Evolutionary conservation across 1,140 invertebrate genomes (phyloP).

Genomic region (Drosophila kohkoa): DNA sequence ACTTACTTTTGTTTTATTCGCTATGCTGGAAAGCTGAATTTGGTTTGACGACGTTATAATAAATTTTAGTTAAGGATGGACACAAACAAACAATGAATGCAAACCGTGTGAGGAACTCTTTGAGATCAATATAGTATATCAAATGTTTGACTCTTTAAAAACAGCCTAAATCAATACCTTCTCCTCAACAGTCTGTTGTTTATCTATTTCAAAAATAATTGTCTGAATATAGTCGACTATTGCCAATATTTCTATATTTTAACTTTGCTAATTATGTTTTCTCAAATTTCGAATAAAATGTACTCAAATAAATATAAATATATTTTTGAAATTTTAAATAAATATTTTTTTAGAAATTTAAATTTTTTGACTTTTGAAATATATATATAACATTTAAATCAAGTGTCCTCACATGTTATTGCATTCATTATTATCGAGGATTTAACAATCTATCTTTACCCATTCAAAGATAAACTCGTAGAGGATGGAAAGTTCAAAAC

Average conservation of each 20-base stretch:
- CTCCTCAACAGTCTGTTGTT: no score
- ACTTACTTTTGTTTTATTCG: neutral
- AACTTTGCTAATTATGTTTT: no score
- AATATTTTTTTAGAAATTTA: neutral
- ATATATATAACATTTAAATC: no score
- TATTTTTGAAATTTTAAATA: neutral
- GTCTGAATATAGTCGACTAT: no score
- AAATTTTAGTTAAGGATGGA: neutral
- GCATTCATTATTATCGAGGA: neutral
- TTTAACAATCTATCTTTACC: neutral
- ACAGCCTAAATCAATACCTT: no score
- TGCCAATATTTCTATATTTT: no score
- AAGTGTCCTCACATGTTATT: neutral
- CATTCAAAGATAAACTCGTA: neutral
- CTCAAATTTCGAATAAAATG: no score
- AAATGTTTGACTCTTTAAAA: no score
- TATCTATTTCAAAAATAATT: no score
- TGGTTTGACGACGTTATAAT: neutral
- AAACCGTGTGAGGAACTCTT: neutral
- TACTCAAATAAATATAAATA: no score
- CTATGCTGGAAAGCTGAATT: neutral
- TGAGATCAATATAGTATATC: neutral
- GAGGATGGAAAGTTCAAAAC: neutral
- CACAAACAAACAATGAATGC: neutral
- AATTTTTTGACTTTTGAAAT: no score